A percentile compares a stretch with the other conserved stretches of the same genome.
Conservation (phyloP, 2,888 invertebrate species). For the Drosophila formosana region DNA sequence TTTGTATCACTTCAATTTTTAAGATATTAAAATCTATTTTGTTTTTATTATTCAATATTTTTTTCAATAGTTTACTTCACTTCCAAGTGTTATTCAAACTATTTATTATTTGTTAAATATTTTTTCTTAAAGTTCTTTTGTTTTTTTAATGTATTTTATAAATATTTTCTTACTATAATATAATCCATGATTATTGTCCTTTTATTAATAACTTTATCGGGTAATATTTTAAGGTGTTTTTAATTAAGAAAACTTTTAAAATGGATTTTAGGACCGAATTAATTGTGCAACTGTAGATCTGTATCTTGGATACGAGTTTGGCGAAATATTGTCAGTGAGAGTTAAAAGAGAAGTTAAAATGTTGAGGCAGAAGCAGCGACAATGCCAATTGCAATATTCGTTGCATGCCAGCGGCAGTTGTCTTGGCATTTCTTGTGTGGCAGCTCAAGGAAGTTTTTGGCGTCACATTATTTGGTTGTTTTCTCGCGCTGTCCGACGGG, state of each 20-base stretch:
- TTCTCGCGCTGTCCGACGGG: slow-evolving; percentile 23
- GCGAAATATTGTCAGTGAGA: not conserved
- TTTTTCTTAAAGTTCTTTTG: no score
- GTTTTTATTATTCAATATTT: no score
- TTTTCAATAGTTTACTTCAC: no score
- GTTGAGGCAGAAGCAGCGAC: slow-evolving; percentile 1
- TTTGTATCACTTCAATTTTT: no score
- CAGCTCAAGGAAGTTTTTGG: slow-evolving; percentile 30
- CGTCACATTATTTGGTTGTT: slow-evolving; percentile 29
- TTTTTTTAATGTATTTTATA: no score
- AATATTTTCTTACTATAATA: no score
- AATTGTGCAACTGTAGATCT: not conserved
- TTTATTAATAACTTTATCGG: no score
- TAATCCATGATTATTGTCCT: no score
- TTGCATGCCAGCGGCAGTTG: slow-evolving; percentile 14
- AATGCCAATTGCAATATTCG: not conserved
- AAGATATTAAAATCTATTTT: no score
- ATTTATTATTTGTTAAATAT: no score
- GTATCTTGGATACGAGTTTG: not conserved
- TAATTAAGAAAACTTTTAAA: not conserved
- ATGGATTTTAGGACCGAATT: not conserved
- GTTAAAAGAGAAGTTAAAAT: not conserved
- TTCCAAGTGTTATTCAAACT: no score
- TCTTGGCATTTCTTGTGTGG: slow-evolving; percentile 1
- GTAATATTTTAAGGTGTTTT: no score